phyloP scores from a whole-genome alignment of 2,888 invertebrate species.

The Macrophya annulata region DNA sequence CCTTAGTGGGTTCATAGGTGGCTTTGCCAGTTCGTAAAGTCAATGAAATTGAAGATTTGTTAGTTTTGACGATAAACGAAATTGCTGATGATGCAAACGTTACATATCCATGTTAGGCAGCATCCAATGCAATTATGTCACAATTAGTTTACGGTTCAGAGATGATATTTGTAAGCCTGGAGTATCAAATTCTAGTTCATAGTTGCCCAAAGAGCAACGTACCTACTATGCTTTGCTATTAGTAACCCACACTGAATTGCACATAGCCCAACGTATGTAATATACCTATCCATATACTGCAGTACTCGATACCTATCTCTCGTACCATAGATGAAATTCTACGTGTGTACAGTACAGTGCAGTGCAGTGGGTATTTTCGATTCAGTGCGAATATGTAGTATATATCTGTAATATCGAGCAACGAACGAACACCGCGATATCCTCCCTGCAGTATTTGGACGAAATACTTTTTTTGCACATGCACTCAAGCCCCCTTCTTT shows the following conservation, averaged over 20 bases:
- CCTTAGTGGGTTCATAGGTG: background rate
- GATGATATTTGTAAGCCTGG: slow-evolving; percentile 34
- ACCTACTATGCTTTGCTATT: slow-evolving; percentile 25
- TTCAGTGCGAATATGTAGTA: background rate
- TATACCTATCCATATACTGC: slow-evolving; percentile 29
- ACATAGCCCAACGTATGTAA: background rate
- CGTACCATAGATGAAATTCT: background rate
- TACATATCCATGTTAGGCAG: background rate
- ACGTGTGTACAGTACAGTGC: background rate
- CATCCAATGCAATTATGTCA: slow-evolving; percentile 25
- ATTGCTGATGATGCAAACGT: background rate
- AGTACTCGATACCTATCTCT: background rate
- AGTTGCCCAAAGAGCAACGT: background rate
- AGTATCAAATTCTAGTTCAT: slow-evolving; percentile 12
- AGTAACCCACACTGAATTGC: background rate
- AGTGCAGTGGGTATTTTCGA: background rate
- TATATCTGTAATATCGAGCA: background rate
- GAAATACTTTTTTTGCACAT: background rate
- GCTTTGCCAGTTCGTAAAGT: background rate
- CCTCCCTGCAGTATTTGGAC: background rate
- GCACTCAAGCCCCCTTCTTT: background rate
- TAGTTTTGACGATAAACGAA: background rate
- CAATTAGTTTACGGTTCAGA: slow-evolving; percentile 27
- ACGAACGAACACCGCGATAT: background rate
- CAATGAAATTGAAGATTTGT: background rate